A percentile compares a stretch with the other conserved stretches of the same genome.
These are phyloP conservation scores for Apus apus DNA, from an alignment of 2,113 vertebrate species.

Conservation along the genomic window DNA sequence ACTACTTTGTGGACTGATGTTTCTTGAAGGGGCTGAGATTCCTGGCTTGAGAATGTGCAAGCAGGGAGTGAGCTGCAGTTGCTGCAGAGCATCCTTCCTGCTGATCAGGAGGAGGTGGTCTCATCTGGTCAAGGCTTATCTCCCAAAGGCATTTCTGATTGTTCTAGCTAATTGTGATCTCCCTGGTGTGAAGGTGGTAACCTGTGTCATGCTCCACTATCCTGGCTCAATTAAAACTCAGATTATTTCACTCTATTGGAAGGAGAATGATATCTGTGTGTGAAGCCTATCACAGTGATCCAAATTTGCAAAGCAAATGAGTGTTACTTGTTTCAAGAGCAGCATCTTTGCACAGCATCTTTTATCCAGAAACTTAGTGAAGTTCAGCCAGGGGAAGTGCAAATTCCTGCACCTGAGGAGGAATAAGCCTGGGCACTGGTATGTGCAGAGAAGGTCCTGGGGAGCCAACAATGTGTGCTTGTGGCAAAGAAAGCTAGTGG, in stretches of 20 bases:
- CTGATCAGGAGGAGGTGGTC: not conserved
- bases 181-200: not conserved
- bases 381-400: not conserved
- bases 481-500: fast-evolving
- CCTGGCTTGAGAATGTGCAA: not conserved
- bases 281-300: not conserved
- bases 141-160: not conserved
- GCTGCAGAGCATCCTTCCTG: not conserved
- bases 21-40: not conserved
- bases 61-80: not conserved
- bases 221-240: not conserved
- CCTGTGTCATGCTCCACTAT: not conserved
- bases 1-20: fast-evolving
- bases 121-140: not conserved
- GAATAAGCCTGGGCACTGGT: not conserved
- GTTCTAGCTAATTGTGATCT: not conserved
- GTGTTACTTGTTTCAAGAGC: not conserved
- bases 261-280: not conserved
- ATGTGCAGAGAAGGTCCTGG: not conserved
- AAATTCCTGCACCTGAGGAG: not conserved
- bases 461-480: not conserved
- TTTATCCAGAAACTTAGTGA: not conserved
- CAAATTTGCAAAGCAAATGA: not conserved
- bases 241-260: not conserved
- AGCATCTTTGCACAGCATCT: not conserved